Evolutionary conservation across 2,888 invertebrate genomes (phyloP).

Genomic region (Epistrophe eligans): DNA sequence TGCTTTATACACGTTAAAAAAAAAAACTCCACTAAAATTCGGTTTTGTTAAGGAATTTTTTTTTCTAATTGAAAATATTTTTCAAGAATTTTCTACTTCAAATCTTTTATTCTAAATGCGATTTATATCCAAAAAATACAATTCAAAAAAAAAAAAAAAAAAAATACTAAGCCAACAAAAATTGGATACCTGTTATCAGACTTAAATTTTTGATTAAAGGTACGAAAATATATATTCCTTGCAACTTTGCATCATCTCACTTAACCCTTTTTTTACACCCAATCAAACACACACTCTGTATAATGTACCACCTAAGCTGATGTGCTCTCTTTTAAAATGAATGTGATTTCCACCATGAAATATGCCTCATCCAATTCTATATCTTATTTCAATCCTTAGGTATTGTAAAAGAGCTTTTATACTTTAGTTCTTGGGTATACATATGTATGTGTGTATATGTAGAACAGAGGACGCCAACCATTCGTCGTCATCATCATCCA

Average conservation of each 20-base stretch:
- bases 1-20: too few relatives aligned
- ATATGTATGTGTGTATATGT: too few relatives aligned
- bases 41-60: too few relatives aligned
- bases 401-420: neutral
- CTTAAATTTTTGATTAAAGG: conserved; percentile 14
- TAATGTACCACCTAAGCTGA: neutral
- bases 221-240: neutral
- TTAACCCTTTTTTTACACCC: conserved; percentile 27
- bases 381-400: conserved; percentile 50
- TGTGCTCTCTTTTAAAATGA: conserved; percentile 23
- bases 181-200: conserved; percentile 12
- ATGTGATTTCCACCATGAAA: conserved; percentile 44
- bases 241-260: conserved; percentile 13
- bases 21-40: too few relatives aligned
- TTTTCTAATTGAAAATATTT: too few relatives aligned
- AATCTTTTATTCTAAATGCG: neutral
- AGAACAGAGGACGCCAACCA: neutral
- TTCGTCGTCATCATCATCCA: conserved; percentile 6
- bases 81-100: too few relatives aligned
- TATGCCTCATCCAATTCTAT: conserved; percentile 36
- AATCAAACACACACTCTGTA: neutral
- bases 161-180: conserved; percentile 11
- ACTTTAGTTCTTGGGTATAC: neutral
- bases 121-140: neutral
- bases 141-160: neutral